Percentiles rank a stretch among this genome's conserved stretches.
phyloP scores from a whole-genome alignment of 1,140 invertebrate genomes.

The Pectinophora gossypiella region DNA sequence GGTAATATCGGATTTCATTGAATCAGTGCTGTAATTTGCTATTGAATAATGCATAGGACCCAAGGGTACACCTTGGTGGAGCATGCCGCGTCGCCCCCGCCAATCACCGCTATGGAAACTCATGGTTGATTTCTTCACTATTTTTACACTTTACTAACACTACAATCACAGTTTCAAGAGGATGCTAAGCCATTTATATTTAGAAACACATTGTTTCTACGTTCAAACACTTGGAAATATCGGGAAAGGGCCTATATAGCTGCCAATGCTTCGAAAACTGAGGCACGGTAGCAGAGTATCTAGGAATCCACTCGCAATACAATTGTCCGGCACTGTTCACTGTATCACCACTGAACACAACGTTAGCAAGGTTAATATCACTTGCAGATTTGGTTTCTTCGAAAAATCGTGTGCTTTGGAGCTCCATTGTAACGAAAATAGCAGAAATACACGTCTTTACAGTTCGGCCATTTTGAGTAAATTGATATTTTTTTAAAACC shows the following conservation, averaged over 20 bases:
- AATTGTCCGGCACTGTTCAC: slow-evolving; percentile 24
- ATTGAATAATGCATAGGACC: slow-evolving; percentile 29
- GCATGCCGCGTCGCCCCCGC: slow-evolving; percentile 43
- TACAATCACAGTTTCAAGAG: slow-evolving; percentile 28
- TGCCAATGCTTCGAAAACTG: slow-evolving; percentile 31
- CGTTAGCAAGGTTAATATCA: slow-evolving; percentile 29
- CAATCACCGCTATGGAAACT: slow-evolving; percentile 16
- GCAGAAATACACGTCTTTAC: slow-evolving; percentile 60
- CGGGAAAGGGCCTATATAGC: slow-evolving; percentile 37
- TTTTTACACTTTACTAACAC: slow-evolving; percentile 29
- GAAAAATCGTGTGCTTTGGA: slow-evolving; percentile 34
- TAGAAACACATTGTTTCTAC: slow-evolving; percentile 36
- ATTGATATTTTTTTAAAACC: slow-evolving; percentile 14
- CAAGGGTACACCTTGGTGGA: slow-evolving; percentile 8
- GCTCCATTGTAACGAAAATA: slow-evolving; percentile 62
- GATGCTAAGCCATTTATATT: slow-evolving; percentile 51
- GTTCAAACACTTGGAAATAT: slow-evolving; percentile 30
- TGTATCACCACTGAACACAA: slow-evolving; percentile 35
- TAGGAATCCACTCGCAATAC: slow-evolving; percentile 9
- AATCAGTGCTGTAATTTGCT: slow-evolving; percentile 44
- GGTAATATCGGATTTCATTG: slow-evolving; percentile 31
- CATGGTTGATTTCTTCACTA: slow-evolving; percentile 43
- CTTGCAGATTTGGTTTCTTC: slow-evolving; percentile 44
- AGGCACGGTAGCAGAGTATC: slow-evolving; percentile 8
- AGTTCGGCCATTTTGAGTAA: slow-evolving; percentile 68